A percentile compares a stretch with the other conserved stretches of the same genome.
Conservation (phyloP, 2,113 vertebrate genomes). For the Syngnathus scovelli region DNA sequence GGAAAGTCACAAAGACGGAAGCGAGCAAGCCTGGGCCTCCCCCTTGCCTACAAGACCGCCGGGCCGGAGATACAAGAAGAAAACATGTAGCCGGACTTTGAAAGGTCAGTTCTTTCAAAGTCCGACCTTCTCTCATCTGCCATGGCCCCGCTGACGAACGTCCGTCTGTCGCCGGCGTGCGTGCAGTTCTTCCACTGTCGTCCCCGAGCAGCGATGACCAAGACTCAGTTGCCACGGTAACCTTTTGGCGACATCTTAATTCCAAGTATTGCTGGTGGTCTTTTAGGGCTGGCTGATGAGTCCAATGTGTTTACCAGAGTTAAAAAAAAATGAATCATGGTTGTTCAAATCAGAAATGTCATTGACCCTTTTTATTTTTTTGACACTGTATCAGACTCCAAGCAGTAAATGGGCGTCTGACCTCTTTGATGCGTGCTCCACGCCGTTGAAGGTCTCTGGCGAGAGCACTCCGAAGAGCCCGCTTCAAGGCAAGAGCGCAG, state of each 20-base stretch:
- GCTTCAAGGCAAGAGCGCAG: not conserved
- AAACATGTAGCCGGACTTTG: conserved; percentile 19
- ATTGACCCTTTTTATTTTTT: not conserved
- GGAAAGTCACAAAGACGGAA: not conserved
- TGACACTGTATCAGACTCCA: conserved; percentile 2
- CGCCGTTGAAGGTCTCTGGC: conserved; percentile 6
- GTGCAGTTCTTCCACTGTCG: conserved; percentile 66
- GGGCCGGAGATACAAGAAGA: conserved; percentile 25
- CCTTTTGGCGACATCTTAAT: not conserved
- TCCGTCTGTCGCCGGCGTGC: not conserved
- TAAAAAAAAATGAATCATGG: too few species aligned
- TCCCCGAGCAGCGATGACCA: conserved; percentile 63
- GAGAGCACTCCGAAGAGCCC: not conserved
- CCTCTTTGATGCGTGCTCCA: conserved; percentile 37
- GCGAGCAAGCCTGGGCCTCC: not conserved
- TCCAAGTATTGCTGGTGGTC: not conserved
- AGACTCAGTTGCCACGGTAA: conserved; percentile 36
- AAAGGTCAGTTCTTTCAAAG: conserved; percentile 33
- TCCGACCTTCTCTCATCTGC: not conserved
- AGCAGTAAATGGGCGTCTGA: conserved; percentile 13
- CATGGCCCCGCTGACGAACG: not conserved
- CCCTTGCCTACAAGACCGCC: not conserved
- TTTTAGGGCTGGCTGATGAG: too few species aligned
- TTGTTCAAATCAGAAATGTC: too few species aligned
- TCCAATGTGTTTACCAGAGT: too few species aligned